Evolutionary conservation across 2,888 invertebrate species (phyloP).

Genomic region (Cheilosia scutellata): DNA sequence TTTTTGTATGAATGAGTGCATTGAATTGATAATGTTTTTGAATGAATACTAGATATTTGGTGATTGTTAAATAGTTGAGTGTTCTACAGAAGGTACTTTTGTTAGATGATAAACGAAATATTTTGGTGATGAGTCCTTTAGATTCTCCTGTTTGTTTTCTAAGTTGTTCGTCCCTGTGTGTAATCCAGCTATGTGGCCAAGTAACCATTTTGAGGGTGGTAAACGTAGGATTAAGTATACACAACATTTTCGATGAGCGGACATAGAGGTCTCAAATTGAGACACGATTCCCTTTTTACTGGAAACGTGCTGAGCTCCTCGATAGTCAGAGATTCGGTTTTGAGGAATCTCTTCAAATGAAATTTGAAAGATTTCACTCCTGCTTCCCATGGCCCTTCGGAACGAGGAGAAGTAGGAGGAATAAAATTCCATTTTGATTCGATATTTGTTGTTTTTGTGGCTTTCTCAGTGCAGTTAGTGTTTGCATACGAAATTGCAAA

Average conservation of each 20-base stretch:
- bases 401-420: constrained; percentile 78
- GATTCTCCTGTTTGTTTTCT: not conserved
- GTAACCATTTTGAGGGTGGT: constrained; percentile 6
- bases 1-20: too few relatives aligned
- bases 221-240: too few relatives aligned
- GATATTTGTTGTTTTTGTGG: too few relatives aligned
- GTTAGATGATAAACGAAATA: constrained; percentile 15
- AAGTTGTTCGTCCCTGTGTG: constrained; percentile 5
- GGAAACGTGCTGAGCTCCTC: constrained; percentile 78
- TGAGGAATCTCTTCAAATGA: constrained; percentile 77
- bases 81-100: not conserved
- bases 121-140: constrained; percentile 16
- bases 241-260: constrained; percentile 70
- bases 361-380: constrained; percentile 78
- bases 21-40: too few relatives aligned
- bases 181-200: not conserved
- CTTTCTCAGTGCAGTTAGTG: not conserved
- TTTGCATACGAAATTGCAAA: too few relatives aligned
- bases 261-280: constrained; percentile 78
- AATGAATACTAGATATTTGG: not conserved
- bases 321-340: constrained; percentile 75
- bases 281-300: constrained; percentile 77
- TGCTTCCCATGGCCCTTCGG: constrained; percentile 80
- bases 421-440: constrained; percentile 78
- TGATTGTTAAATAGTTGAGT: not conserved